Percentiles rank a stretch among this genome's conserved stretches.
Evolutionary conservation across 2,797 vertebrate genomes (phyloP).

Genomic region (Myotis daubentonii): DNA sequence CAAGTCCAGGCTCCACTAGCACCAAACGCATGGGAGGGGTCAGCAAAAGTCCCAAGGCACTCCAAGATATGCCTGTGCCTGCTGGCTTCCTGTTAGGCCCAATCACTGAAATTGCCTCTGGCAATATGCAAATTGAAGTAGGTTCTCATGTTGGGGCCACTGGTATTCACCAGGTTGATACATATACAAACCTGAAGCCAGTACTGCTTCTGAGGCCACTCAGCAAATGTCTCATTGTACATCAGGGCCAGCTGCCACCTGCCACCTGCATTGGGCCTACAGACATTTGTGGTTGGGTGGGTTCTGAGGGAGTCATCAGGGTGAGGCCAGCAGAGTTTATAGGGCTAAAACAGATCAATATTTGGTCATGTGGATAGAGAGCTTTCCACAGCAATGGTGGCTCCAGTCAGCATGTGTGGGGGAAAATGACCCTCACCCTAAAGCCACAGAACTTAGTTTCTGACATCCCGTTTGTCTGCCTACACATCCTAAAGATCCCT

Average conservation of each 20-base stretch:
- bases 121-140: no score
- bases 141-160: background rate
- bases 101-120: no score
- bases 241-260: no score
- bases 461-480: background rate
- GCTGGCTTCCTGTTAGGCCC: no score
- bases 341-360: background rate
- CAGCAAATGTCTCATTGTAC: background rate
- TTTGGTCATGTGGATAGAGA: background rate
- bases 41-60: no score
- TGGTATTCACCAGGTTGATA: background rate
- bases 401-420: background rate
- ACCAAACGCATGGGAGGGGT: no score
- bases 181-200: background rate
- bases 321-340: background rate
- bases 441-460: background rate
- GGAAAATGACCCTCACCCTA: background rate
- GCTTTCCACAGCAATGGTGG: background rate
- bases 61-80: no score
- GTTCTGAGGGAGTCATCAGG: background rate
- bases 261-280: background rate
- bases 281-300: background rate
- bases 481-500: background rate
- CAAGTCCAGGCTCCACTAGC: no score
- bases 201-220: background rate